Evolutionary conservation across 2,113 vertebrate species (phyloP).

Genomic region (Nannobrachium achirus): DNA sequence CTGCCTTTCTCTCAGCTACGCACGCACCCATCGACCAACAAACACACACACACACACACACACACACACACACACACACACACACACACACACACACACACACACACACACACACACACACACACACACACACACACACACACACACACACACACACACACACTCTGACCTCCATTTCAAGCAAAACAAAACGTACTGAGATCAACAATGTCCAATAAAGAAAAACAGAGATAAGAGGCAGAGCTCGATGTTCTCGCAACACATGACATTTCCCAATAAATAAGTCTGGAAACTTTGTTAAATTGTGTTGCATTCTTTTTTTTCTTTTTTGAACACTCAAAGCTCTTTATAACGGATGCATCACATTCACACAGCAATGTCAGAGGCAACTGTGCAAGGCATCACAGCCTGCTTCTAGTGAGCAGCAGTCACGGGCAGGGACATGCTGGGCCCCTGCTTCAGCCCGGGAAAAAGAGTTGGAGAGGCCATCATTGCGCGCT

Average conservation of each 20-base stretch:
- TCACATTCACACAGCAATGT: too few species aligned
- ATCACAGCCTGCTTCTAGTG: too few species aligned
- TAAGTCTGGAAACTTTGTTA: constrained; percentile 43
- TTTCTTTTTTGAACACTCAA: too few species aligned
- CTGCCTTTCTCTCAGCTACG: constrained; percentile 33
- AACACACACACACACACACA: constrained; percentile 9
- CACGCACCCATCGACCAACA: background rate
- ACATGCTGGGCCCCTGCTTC: too few species aligned
- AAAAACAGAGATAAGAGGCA: constrained; percentile 73
- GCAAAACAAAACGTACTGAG: constrained; percentile 76
- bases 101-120: constrained; percentile 28
- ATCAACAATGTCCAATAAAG: constrained; percentile 61
- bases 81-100: constrained; percentile 19
- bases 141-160: constrained; percentile 35
- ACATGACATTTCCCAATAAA: constrained; percentile 45
- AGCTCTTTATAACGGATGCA: too few species aligned
- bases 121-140: constrained; percentile 29
- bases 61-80: constrained; percentile 17
- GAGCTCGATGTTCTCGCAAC: constrained; percentile 67
- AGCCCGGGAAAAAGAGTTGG: too few species aligned
- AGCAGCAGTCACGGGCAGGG: too few species aligned
- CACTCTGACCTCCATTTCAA: constrained; percentile 75
- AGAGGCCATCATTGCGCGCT: too few species aligned
- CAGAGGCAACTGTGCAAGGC: too few species aligned
- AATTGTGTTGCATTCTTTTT: too few species aligned